Base-by-base conservation (phyloP, 2,888 invertebrate genomes). In the Anoplius nigerrimus region DNA sequence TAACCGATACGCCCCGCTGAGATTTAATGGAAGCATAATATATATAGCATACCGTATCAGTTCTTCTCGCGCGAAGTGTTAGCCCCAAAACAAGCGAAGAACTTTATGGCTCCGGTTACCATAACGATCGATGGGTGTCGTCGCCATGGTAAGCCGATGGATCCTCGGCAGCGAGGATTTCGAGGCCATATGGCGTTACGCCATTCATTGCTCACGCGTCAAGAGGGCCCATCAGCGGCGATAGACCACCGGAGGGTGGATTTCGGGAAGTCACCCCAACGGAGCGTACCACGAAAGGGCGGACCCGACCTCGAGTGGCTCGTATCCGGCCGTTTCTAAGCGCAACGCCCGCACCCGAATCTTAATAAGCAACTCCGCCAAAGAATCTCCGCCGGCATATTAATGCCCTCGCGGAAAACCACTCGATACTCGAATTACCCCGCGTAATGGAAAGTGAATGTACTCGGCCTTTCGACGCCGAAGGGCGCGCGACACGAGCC, bases 121-220 rank as follows among this genome's bases (percentile, higher is more conserved):
- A 18, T 21, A 55, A 24, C 45, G 46, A 53, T 42, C 46, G 18
- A 52, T 43, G 52, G 57, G 57, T 57, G 54, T 51, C 21, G 55
- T 60, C 59, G 13, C 46, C 16, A 54, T 54, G 65, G 51, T 34
- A 57, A 62, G 43, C 61, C 52, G 27, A 48, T 15, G 62, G 24
- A 62, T 54, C 53, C 67, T 56, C 48, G 15, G 56, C 20, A 34
- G 60, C 21, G 18, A 51, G 48, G 72, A 67, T 67, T 70, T 69
- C 60, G 69, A 62, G 66, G 74, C 73, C 79, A 78, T 76, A 79
- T 78, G 77, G 76, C 73, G 76, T 57, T 62, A 66, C 53, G 71
- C 62, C 72, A 72, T 73, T 76, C 74, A 74, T 79, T 72, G 72
- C 72, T 78, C 71, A 71, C 74, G 74, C 72, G 76, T 74, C 76